Base-by-base conservation (phyloP, 92 coral and sea anemone species). In the Umimayanthus chanpuru region DNA sequence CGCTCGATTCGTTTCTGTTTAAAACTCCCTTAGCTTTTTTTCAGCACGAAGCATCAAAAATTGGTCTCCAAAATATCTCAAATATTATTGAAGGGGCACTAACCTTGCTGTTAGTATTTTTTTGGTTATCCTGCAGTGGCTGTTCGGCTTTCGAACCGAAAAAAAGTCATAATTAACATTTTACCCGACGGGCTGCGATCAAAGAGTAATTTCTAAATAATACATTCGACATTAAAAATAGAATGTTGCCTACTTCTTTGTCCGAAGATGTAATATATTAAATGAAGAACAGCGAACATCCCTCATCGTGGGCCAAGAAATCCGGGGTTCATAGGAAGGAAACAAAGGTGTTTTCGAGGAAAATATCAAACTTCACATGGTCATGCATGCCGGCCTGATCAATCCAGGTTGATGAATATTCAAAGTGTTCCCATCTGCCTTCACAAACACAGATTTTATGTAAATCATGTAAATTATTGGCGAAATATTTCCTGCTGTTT, bases 261-360 rank as follows among this genome's bases (percentile, higher is more conserved):
- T 73, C 89, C 79, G 49, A 89, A 92, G 38, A 89, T 82, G 80
- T 89, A 85, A 50, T 89, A 86, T 49, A 92, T 76, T 56, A 92
- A 89, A 86, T 92, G 92, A 56, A 92, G 88, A 76, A 86, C 67
- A 71, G 92, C 94, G 55, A 92, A 89, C 94, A 92, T 92, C 76
- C 58, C 87, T 83, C 87, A 83, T 83, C 65, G 43, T 83, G 87
- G 38, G 14, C 61, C 28, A 9, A 83, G 3, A 50, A 1, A 41
- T 68, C 40, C 44, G 6, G 38, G 39, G 14, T 25, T 5, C 12
- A 20, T 68, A 40, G 29, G 14, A 40, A 44, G 23, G 6, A 10
- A 26, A 68, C 65, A 83, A 70, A 44, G 47, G 41, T 12, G 41
- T 43, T 70, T 83, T 40, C 29, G 44, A 47, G 15, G 43, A 29